A percentile compares a stretch with the other conserved stretches of the same genome.
Conservation (phyloP, 2,113 vertebrate genomes). For the Tyrannus savana region DNA sequence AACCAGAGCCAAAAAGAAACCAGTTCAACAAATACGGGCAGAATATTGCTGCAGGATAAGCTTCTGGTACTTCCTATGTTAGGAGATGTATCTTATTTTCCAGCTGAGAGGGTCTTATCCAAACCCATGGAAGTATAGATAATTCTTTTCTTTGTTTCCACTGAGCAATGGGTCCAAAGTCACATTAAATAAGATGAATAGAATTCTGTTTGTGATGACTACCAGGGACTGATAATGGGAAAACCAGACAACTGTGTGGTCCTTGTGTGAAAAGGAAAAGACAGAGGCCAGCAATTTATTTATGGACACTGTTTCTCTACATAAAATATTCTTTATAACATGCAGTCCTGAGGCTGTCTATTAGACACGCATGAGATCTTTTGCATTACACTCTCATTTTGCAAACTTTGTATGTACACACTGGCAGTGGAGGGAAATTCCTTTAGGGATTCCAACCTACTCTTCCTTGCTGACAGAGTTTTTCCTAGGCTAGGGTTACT, state of each 20-base stretch:
- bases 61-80: conserved; percentile 12
- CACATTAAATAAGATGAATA: conserved; percentile 34
- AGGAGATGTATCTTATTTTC: conserved; percentile 38
- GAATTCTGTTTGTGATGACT: not conserved
- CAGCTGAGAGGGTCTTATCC: conserved; percentile 37
- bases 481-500: not conserved
- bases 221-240: not conserved
- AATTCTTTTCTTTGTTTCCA: conserved; percentile 45
- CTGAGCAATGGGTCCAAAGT: not conserved
- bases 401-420: not conserved
- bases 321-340: not conserved
- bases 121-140: conserved; percentile 12
- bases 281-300: not conserved
- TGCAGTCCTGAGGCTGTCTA: not conserved
- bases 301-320: not conserved
- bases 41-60: conserved; percentile 24
- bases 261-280: not conserved
- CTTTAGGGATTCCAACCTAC: not conserved
- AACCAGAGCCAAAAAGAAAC: not conserved
- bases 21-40: not conserved
- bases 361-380: not conserved
- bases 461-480: not conserved
- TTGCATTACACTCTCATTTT: not conserved
- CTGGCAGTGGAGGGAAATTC: not conserved
- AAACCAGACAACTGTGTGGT: not conserved